A percentile compares a stretch with the other conserved stretches of the same genome.
Evolutionary conservation across 2,113 vertebrate genomes (phyloP).

Genomic region (Indicator indicator): DNA sequence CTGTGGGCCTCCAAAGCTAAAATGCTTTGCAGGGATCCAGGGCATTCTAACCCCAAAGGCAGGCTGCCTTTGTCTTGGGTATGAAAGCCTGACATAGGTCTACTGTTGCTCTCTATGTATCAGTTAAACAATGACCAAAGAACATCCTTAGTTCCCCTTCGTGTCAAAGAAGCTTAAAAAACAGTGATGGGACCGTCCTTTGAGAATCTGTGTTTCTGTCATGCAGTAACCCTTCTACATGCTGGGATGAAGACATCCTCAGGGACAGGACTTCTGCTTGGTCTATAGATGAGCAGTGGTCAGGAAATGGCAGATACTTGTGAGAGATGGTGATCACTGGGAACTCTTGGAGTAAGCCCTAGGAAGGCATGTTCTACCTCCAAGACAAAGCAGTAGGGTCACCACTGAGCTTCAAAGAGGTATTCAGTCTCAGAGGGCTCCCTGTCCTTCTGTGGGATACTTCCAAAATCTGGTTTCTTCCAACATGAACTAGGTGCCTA

Average conservation of each 20-base stretch:
- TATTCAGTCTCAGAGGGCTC: not conserved
- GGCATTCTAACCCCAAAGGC: fast-evolving
- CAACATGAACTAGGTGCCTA: not conserved
- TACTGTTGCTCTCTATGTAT: not conserved
- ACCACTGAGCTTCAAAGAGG: not conserved
- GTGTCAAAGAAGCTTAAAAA: not conserved
- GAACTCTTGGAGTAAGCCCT: not conserved
- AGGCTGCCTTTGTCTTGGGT: not conserved
- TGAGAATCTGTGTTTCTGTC: not conserved
- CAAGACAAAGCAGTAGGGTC: not conserved
- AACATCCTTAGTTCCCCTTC: not conserved
- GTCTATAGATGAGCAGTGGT: not conserved
- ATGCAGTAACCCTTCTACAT: not conserved
- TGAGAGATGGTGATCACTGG: not conserved
- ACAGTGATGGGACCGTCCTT: not conserved
- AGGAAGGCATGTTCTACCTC: not conserved
- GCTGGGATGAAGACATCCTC: not conserved
- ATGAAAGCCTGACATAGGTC: not conserved
- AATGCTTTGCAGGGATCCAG: not conserved
- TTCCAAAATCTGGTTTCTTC: not conserved
- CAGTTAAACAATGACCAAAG: not conserved
- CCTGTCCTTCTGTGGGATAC: not conserved
- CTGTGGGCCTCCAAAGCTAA: not conserved
- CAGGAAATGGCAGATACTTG: not conserved
- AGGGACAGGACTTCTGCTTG: not conserved